phyloP scores from a whole-genome alignment of 1,140 invertebrate genomes.

The Diorhabda sublineata region DNA sequence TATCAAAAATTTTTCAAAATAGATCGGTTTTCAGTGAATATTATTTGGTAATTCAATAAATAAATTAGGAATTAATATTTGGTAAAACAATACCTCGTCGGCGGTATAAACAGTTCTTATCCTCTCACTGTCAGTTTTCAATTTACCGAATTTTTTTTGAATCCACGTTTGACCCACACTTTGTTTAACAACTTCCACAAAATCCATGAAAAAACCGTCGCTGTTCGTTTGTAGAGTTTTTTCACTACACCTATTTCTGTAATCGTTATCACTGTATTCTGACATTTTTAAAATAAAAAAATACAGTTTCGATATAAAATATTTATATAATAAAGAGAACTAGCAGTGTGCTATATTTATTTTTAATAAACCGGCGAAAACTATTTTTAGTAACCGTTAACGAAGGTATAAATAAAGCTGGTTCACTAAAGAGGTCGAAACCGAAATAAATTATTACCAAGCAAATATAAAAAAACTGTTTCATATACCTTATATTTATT shows the following conservation, averaged over 20 bases:
- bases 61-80: not conserved
- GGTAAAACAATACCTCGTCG: conserved; percentile 42
- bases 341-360: too few relatives aligned
- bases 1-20: not conserved
- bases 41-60: not conserved
- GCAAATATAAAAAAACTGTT: too few relatives aligned
- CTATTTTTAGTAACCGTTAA: too few relatives aligned
- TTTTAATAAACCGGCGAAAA: too few relatives aligned
- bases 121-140: conserved; percentile 52
- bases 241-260: conserved; percentile 50
- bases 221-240: conserved; percentile 57
- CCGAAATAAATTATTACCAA: too few relatives aligned
- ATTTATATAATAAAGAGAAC: too few relatives aligned
- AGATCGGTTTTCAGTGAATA: not conserved
- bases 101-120: conserved; percentile 52
- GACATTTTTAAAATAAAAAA: conserved; percentile 4
- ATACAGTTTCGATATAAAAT: too few relatives aligned
- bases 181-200: conserved; percentile 50
- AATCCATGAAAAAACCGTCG: conserved; percentile 58
- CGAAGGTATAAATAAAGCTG: too few relatives aligned
- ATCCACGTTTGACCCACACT: conserved; percentile 52
- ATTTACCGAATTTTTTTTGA: conserved; percentile 50
- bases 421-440: too few relatives aligned
- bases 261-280: conserved; percentile 12
- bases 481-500: too few relatives aligned